These are phyloP conservation scores for Emydoidea blandingii DNA, from an alignment of 2,797 vertebrate species.

Conservation along the genomic window DNA sequence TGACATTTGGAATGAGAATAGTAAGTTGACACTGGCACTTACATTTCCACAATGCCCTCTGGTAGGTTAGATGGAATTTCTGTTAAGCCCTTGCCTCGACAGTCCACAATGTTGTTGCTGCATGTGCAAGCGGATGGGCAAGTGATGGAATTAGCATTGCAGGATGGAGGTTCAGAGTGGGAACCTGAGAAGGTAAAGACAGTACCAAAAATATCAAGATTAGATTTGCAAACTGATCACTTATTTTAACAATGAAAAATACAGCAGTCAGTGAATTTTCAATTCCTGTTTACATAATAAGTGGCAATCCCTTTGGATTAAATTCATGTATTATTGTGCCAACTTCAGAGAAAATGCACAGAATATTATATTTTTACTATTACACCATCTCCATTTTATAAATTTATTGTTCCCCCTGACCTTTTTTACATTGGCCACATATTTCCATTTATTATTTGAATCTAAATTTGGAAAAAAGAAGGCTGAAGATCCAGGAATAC, in stretches of 20 bases:
- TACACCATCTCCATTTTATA: neutral
- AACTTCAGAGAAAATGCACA: neutral
- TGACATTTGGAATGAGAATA: neutral
- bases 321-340: neutral
- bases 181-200: slow-evolving; percentile 81
- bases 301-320: neutral
- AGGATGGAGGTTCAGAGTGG: slow-evolving; percentile 86
- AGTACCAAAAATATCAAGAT: neutral
- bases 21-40: slow-evolving; percentile 75
- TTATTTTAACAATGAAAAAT: neutral
- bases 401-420: neutral
- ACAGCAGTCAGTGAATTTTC: neutral
- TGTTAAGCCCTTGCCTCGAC: slow-evolving; percentile 91
- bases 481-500: neutral
- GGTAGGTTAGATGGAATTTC: slow-evolving; percentile 96
- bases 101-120: slow-evolving; percentile 97
- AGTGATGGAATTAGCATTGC: slow-evolving; percentile 90
- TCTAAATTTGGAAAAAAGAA: slow-evolving; percentile 4
- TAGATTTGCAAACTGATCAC: neutral
- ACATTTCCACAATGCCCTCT: slow-evolving; percentile 97
- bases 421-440: neutral
- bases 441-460: neutral
- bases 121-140: slow-evolving; percentile 95
- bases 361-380: neutral
- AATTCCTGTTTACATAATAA: neutral